Evolutionary conservation across 2,113 vertebrate genomes (phyloP).

Genomic region (Accipiter virgatus): DNA sequence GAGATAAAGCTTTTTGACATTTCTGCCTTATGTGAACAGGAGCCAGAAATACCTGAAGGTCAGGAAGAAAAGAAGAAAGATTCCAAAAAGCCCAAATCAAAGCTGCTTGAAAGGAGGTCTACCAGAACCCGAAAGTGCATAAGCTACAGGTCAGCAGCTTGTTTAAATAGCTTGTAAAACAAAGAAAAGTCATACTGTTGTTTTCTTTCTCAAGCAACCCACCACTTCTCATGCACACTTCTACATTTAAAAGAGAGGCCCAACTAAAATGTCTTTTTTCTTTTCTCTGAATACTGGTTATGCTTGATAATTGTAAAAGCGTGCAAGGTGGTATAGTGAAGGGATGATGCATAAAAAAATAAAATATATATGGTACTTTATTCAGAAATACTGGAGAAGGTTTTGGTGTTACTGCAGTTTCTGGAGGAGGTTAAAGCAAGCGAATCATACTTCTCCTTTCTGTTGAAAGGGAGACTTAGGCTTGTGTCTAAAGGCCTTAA

Average conservation of each 20-base stretch:
- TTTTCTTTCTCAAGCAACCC: background rate
- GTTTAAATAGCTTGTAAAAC: background rate
- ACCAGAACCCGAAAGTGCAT: slow-evolving; percentile 93
- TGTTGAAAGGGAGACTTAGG: background rate
- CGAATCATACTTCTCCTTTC: background rate
- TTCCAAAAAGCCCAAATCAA: slow-evolving; percentile 86
- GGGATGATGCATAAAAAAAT: background rate
- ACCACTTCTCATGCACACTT: background rate
- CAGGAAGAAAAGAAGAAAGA: slow-evolving; percentile 89
- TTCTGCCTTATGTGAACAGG: slow-evolving; percentile 64
- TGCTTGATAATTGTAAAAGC: background rate
- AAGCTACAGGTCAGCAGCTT: slow-evolving; percentile 89
- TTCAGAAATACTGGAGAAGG: background rate
- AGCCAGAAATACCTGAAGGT: slow-evolving; percentile 81
- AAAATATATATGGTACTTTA: fast-evolving
- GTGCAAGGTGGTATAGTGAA: background rate
- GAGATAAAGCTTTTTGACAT: background rate
- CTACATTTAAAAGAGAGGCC: background rate
- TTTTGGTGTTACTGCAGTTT: background rate
- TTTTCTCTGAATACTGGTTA: background rate
- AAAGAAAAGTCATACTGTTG: background rate
- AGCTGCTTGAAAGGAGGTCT: slow-evolving; percentile 89
- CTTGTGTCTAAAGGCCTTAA: background rate
- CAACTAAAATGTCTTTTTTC: background rate
- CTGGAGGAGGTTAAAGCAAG: background rate